phyloP scores from a whole-genome alignment of 1,140 invertebrate genomes.

The Drosophila teissieri region DNA sequence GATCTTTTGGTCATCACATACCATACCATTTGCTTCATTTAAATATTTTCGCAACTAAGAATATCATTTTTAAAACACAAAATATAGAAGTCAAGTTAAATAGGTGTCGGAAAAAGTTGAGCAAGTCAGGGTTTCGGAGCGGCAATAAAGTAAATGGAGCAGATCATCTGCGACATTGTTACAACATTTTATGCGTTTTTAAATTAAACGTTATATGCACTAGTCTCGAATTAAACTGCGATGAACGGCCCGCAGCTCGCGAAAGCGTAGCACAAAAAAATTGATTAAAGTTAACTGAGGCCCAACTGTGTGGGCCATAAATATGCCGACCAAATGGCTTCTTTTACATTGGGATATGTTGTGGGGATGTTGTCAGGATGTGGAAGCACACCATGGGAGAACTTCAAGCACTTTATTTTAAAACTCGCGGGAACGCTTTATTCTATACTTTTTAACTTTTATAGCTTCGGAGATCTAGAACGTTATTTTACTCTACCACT shows the following conservation, averaged over 20 bases:
- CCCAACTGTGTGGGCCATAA: slow-evolving; percentile 74
- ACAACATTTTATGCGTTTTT: slow-evolving; percentile 82
- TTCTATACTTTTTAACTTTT: too few species aligned
- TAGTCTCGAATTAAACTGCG: slow-evolving; percentile 79
- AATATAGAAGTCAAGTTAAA: too few species aligned
- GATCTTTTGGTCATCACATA: slow-evolving; percentile 31
- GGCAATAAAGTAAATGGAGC: neutral
- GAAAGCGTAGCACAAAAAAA: slow-evolving; percentile 63
- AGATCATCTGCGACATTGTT: slow-evolving; percentile 66
- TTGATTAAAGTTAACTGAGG: slow-evolving; percentile 81
- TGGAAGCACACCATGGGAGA: neutral
- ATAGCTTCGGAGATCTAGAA: too few species aligned
- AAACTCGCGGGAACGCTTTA: too few species aligned
- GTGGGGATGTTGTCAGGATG: neutral
- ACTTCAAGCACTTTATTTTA: too few species aligned
- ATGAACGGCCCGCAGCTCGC: slow-evolving; percentile 64
- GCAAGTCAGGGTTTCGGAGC: slow-evolving; percentile 3
- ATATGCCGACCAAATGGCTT: slow-evolving; percentile 71
- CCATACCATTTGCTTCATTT: slow-evolving; percentile 76
- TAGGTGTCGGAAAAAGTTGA: slow-evolving; percentile 61
- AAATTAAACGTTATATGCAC: slow-evolving; percentile 83
- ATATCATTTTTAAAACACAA: too few species aligned
- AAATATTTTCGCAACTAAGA: too few species aligned
- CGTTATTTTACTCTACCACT: too few species aligned
- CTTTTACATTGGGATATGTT: slow-evolving; percentile 61